These are phyloP conservation scores for Poeciliopsis retropinna DNA, from an alignment of 2,113 vertebrate genomes.

Conservation along the genomic window DNA sequence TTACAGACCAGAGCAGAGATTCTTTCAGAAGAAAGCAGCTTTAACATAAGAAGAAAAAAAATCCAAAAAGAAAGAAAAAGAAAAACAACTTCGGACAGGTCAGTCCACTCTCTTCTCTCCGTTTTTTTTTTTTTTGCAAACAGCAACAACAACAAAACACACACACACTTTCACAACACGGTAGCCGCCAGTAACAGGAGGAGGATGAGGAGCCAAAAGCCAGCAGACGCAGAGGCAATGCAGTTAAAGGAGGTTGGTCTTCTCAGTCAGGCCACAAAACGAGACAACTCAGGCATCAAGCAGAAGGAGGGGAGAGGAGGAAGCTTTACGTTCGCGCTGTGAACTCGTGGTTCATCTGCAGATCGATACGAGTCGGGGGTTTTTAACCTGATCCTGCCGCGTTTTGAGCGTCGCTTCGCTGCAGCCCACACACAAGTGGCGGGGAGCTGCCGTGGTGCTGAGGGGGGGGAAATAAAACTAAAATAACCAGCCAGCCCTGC, in stretches of 20 bases:
- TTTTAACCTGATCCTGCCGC: conserved; percentile 14
- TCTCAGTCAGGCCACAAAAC: conserved; percentile 42
- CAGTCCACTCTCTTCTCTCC: conserved; percentile 19
- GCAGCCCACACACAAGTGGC: conserved; percentile 61
- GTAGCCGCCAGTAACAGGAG: conserved; percentile 41
- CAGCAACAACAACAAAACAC: not conserved
- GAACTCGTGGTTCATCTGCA: conserved; percentile 3
- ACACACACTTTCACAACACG: conserved; percentile 35
- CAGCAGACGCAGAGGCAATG: conserved; percentile 61
- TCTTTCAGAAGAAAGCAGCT: not conserved
- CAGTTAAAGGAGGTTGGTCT: conserved; percentile 52
- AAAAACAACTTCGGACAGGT: conserved; percentile 40
- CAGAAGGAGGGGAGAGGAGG: not conserved
- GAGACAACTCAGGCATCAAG: conserved; percentile 32
- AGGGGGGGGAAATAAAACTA: conserved; percentile 36
- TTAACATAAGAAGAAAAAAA: no score
- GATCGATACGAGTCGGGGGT: conserved; percentile 1
- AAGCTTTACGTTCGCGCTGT: not conserved
- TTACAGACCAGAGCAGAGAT: not conserved
- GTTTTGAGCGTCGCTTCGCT: conserved; percentile 34
- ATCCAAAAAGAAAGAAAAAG: no score
- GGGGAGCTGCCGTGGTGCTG: conserved; percentile 79
- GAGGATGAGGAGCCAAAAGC: conserved; percentile 25
- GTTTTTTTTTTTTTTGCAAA: not conserved
- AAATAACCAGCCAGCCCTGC: conserved; percentile 22